Evolutionary conservation across 2,888 invertebrate genomes (phyloP), one percentile per base, ranked within the genome.

Genomic region (Pandemis heparana): DNA sequence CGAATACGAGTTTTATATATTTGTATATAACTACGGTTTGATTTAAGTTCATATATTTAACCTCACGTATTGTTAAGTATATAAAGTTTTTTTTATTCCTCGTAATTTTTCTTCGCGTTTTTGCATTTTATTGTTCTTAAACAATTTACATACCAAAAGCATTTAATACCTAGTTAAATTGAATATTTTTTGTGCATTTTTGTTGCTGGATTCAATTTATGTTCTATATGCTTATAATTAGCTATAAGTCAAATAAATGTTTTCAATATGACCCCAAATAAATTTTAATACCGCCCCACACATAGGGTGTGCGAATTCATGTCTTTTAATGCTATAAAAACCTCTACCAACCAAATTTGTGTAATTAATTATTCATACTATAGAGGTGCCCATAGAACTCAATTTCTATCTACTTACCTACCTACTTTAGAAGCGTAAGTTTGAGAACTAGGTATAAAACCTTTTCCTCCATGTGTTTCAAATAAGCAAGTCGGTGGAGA

Each of bases 201-300:
- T 64, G 43, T 63, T 32, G 56, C 59, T 39, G 48, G 23, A 39
- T 38, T 16, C 16, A 43, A 5, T 32, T 32, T 51, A 56, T 67
- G 23, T 71, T 46, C 43, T 14, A 56, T 82, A 82, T 83, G 83
- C 79, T 12, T 32, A 61, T 81, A 88, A 89, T 87, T 91, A 83
- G 81, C 76, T 70, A 76, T 79, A 82, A 78, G 76, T 69, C 71
- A 79, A 91, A 86, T 92, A 90, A 92, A 92, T 87, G 90, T 89
- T 92, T 92, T 88, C 87, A 90, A 86, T 82, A 83, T 83, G 82
- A 79, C 75, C 43, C 38, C 41, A 38, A 10, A 8, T 23, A 10
- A 32, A 14, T 75, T 73, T 23, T 10, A 18, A 43, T 74, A 7
- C 23, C 43, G 12, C 12, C 43, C 43, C 43, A 12, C 43, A 12